These are phyloP conservation scores for Minunthozetes semirufus DNA, from an alignment of 2,888 invertebrate species.

Conservation along the genomic window DNA sequence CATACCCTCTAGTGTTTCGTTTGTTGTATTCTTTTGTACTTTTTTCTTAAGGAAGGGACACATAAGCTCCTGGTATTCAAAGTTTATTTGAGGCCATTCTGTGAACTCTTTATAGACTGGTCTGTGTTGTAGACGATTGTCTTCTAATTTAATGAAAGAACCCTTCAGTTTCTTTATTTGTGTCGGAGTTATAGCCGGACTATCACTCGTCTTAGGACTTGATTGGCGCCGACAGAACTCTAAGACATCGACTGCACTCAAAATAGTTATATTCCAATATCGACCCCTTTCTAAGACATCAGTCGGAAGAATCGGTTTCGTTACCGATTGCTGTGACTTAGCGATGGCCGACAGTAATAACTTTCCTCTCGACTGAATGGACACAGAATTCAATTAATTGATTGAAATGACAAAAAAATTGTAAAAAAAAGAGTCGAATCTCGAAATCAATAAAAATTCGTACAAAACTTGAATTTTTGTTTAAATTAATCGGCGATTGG, in stretches of 20 bases:
- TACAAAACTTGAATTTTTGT: constrained; percentile 16
- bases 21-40: neutral
- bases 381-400: neutral
- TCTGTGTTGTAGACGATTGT: constrained; percentile 10
- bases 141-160: constrained; percentile 31
- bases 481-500: constrained; percentile 26
- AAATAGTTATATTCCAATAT: constrained; percentile 17
- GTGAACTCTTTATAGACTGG: constrained; percentile 29
- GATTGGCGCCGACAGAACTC: constrained; percentile 12
- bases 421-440: neutral
- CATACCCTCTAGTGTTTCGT: neutral
- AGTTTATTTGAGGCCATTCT: constrained; percentile 35
- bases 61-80: constrained; percentile 1
- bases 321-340: neutral
- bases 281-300: constrained; percentile 32
- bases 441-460: neutral
- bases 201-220: neutral
- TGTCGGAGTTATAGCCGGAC: neutral
- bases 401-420: neutral
- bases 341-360: constrained; percentile 11
- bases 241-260: neutral
- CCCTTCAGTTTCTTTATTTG: neutral
- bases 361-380: constrained; percentile 3
- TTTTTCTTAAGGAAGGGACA: constrained; percentile 32
- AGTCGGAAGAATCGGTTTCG: neutral